These are phyloP conservation scores for Clytia hemisphaerica DNA, from an alignment of 30 jellyfish, hydroid and myxozoan genomes.

Conservation along the genomic window DNA sequence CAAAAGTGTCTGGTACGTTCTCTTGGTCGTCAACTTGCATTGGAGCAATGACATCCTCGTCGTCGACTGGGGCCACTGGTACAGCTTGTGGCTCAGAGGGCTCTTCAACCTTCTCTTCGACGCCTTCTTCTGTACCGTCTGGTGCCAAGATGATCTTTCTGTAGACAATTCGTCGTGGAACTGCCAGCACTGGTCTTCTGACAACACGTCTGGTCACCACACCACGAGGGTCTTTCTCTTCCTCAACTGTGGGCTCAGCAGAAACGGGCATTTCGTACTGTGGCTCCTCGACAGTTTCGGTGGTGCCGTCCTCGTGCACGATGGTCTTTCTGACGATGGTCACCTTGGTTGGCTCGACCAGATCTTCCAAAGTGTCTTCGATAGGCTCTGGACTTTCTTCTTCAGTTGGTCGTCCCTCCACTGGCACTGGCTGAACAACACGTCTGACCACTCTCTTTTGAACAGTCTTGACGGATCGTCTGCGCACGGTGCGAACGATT, in stretches of 20 bases:
- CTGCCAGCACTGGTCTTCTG: conserved; percentile 39
- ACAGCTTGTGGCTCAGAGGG: conserved; percentile 6
- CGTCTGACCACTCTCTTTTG: conserved; percentile 66
- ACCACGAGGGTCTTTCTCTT: conserved; percentile 52
- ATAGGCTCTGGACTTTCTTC: conserved; percentile 48
- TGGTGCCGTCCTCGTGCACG: conserved; percentile 28
- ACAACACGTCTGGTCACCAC: conserved; percentile 35
- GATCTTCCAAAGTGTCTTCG: conserved; percentile 52
- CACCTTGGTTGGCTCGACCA: conserved; percentile 50
- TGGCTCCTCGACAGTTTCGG: conserved; percentile 55
- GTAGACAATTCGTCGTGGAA: conserved; percentile 50
- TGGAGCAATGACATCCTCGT: conserved; percentile 19
- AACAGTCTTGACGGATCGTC: conserved; percentile 48
- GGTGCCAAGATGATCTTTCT: conserved; percentile 41
- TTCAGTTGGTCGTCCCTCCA: conserved; percentile 22
- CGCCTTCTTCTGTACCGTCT: conserved; percentile 45
- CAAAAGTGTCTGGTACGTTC: conserved; percentile 10
- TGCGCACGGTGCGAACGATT: conserved; percentile 52
- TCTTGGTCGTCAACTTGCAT: conserved; percentile 5
- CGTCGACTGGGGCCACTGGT: conserved; percentile 14
- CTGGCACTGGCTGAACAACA: conserved; percentile 30
- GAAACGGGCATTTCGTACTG: conserved; percentile 61
- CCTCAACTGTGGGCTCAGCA: conserved; percentile 57
- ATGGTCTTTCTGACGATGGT: conserved; percentile 51
- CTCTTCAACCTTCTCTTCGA: conserved; percentile 54